Evolutionary conservation across 2,113 vertebrate genomes (phyloP).

Genomic region (Erythrolamprus reginae): DNA sequence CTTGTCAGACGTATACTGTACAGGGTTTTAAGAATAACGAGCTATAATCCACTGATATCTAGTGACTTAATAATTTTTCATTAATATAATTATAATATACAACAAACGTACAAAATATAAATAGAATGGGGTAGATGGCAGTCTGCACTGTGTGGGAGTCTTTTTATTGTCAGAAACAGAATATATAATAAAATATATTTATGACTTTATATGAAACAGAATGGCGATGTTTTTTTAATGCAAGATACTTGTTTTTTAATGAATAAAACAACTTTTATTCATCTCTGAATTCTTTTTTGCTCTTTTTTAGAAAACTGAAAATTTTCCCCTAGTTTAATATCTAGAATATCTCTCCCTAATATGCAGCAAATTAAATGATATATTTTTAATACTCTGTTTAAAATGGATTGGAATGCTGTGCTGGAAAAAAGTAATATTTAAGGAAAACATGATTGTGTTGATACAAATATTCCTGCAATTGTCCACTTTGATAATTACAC

Average conservation of each 20-base stretch:
- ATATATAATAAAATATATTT: neutral
- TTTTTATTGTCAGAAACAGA: constrained; percentile 25
- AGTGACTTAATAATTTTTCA: neutral
- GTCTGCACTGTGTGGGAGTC: constrained; percentile 4
- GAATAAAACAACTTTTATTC: constrained; percentile 9
- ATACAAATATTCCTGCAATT: neutral
- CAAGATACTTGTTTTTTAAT: neutral
- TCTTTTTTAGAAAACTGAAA: neutral
- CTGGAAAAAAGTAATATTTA: neutral
- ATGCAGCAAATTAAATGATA: neutral
- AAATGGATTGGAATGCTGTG: neutral
- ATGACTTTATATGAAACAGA: constrained; percentile 3
- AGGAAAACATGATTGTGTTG: neutral
- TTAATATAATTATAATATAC: constrained; percentile 10
- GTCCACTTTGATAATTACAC: neutral
- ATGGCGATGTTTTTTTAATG: neutral
- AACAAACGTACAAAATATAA: constrained; percentile 6
- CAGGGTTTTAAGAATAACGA: neutral
- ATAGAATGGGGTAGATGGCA: neutral
- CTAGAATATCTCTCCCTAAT: neutral
- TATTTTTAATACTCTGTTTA: neutral
- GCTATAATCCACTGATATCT: neutral
- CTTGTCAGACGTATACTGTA: neutral
- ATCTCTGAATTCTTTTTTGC: neutral
- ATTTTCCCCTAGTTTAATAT: neutral